Evolutionary conservation across 2,797 vertebrate species (phyloP).

Genomic region (Percopsis omiscomaycus): DNA sequence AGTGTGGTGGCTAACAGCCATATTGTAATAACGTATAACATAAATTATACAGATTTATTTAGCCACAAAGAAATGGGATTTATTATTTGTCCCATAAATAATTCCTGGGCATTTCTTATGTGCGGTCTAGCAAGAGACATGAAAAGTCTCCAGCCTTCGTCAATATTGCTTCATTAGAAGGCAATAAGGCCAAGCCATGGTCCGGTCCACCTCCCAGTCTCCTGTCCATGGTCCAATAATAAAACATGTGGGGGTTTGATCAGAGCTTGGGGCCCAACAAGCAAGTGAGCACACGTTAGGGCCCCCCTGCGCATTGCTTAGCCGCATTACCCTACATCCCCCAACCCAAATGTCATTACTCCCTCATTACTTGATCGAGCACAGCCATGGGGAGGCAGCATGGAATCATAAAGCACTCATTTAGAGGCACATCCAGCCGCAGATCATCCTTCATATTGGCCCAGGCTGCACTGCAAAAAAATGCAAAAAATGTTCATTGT

Average conservation of each 20-base stretch:
- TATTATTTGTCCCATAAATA: constrained; percentile 80
- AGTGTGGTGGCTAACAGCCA: constrained; percentile 33
- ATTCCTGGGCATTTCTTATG: constrained; percentile 62
- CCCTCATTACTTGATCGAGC: constrained; percentile 79
- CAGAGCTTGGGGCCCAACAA: constrained; percentile 69
- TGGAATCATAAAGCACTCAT: constrained; percentile 80
- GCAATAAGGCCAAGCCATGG: constrained; percentile 69
- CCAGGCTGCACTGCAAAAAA: constrained; percentile 45
- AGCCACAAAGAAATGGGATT: constrained; percentile 68
- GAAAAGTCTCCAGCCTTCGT: constrained; percentile 69
- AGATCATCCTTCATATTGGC: constrained; percentile 71
- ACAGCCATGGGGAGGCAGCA: constrained; percentile 57
- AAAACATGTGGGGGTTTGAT: constrained; percentile 78
- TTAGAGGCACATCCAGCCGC: constrained; percentile 70
- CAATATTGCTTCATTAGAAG: constrained; percentile 79
- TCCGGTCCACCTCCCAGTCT: constrained; percentile 43
- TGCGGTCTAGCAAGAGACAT: constrained; percentile 58
- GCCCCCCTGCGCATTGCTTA: constrained; percentile 74
- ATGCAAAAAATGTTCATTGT: not conserved
- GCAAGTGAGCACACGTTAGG: constrained; percentile 69
- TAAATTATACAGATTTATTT: constrained; percentile 77
- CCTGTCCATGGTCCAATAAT: constrained; percentile 69
- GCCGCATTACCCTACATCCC: constrained; percentile 78
- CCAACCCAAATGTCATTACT: constrained; percentile 81
- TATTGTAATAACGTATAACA: constrained; percentile 45